phyloP scores from a whole-genome alignment of 2,888 invertebrate genomes.

The Dryobotodes eremita region DNA sequence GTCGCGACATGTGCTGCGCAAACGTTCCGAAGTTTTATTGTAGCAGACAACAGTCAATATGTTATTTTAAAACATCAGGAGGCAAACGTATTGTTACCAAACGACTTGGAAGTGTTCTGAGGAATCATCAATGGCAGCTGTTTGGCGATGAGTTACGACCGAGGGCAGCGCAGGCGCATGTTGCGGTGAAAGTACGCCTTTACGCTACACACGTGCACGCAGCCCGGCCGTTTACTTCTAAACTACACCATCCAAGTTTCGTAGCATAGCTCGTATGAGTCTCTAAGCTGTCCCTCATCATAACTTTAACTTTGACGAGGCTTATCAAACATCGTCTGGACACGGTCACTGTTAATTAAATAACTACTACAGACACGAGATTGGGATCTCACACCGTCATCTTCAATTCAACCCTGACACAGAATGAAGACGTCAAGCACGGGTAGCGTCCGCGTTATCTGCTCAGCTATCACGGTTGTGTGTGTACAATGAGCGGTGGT shows the following conservation, averaged over 20 bases:
- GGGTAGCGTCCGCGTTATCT: constrained; percentile 75
- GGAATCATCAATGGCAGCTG: constrained; percentile 72
- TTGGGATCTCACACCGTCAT: constrained; percentile 75
- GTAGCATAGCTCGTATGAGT: constrained; percentile 6
- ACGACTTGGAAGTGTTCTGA: constrained; percentile 63
- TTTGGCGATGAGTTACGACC: constrained; percentile 71
- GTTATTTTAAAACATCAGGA: constrained; percentile 61
- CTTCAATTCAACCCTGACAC: constrained; percentile 74
- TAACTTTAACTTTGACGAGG: constrained; percentile 47
- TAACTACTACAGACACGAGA: constrained; percentile 75
- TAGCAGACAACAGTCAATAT: constrained; percentile 49
- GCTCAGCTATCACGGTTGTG: constrained; percentile 72
- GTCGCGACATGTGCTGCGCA: constrained; percentile 48
- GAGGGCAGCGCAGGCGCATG: constrained; percentile 68
- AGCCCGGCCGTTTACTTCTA: constrained; percentile 26
- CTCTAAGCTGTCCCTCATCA: constrained; percentile 25
- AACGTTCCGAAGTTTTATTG: constrained; percentile 31
- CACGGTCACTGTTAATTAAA: constrained; percentile 79
- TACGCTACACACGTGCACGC: constrained; percentile 54
- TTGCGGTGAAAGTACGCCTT: constrained; percentile 76
- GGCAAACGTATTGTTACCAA: constrained; percentile 62
- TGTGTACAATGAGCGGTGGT: constrained; percentile 68
- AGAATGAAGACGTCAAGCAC: constrained; percentile 81
- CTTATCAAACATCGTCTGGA: constrained; percentile 61
- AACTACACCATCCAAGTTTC: constrained; percentile 13